Base-by-base conservation (phyloP, 1,140 invertebrate genomes). In the Philaenus spumarius region DNA sequence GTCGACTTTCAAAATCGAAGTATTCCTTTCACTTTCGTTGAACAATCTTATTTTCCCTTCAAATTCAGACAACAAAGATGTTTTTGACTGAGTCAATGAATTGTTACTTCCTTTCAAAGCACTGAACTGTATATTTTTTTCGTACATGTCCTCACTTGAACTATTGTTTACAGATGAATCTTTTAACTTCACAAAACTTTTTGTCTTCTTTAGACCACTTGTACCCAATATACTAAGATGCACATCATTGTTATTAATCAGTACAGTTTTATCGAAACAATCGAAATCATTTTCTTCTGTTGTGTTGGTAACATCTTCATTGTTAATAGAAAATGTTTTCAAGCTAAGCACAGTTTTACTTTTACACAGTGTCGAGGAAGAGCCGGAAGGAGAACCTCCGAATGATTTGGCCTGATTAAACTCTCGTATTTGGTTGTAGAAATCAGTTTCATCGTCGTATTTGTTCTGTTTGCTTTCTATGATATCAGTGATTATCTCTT, bases 301-400 rank as follows among this genome's bases (percentile, higher is more conserved):
- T 20, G 22, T 50, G 17, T 50, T 50, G 9, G 22, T 26, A 7
- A n/a, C 30, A 15, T 50, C 47, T 20, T 50, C 47, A 30, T 3
- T n/a, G 14, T 50, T 26, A 2, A 50, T 26, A 50, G 47, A 50
- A 30, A 50, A 50, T n/a, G 47, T 50, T 26, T 50, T 50, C 47
- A 50, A 30, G n/a, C 47, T 50, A 9, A 50, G 30, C 4, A 50
- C 24, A 5, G 47, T 50, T 50, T 50, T 50, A 50, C 47, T 26
- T 23, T 50, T 50, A n/a, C 22, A 30, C 47, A 50, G 24, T n/a
- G 47, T 50, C 12, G 47, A 50, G 9, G 26, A 30, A 24, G 47
- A 50, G 6, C 22, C 14, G 1, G 47, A 50, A 3, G 14, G 2
- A 6, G 23, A 20, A n/a, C 14, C 47, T 9, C 22, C 47, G 14